Base-by-base conservation (phyloP, 2,113 vertebrate genomes). In the Percina caprodes region DNA sequence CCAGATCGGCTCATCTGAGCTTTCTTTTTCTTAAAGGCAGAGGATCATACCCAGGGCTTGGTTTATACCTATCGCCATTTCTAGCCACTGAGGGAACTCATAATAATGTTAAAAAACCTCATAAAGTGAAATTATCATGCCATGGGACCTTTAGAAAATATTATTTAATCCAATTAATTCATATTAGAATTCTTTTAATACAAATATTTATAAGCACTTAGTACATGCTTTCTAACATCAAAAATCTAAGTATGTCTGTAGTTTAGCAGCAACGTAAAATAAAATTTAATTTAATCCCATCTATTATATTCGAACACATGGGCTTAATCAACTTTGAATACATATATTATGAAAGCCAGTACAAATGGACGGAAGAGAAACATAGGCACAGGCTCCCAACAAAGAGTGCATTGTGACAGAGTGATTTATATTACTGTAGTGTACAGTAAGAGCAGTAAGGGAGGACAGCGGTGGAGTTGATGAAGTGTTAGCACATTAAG, bases 391-490 rank as follows among this genome's bases (percentile, higher is more conserved):
- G 21, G 19, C 5, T 59, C 73, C 77, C 30, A 55, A 86, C 84
- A 88, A 81, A 75, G 69, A 58, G 70, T 23, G 51, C 15, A 71
- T 79, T 86, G 83, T 82, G 35, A 51, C n/a, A 48, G 14, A 83
- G 56, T 6, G 26, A 79, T 82, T 65, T 72, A 62, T 88, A 58
- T 55, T 24, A 76, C 24, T 69, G 39, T 19, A 26, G 66, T 6
- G 52, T 71, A 35, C 26, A 79, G 76, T 60, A 52, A 73, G 71
- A 70, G 69, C 24, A 11, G 30, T 42, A 45, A n/a, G 10, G n/a
- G 69, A 79, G 72, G 70, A 82, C 26, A 58, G 58, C 49, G 45
- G 18, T 12, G 2, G 60, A 69, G 60, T 12, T 82, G 79, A 90
- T 82, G 14, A 60, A 74, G 63, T 30, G 65, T 67, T 23, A 48